Conservation (phyloP, 2,797 vertebrate species). For the Oreochromis grahami region DNA sequence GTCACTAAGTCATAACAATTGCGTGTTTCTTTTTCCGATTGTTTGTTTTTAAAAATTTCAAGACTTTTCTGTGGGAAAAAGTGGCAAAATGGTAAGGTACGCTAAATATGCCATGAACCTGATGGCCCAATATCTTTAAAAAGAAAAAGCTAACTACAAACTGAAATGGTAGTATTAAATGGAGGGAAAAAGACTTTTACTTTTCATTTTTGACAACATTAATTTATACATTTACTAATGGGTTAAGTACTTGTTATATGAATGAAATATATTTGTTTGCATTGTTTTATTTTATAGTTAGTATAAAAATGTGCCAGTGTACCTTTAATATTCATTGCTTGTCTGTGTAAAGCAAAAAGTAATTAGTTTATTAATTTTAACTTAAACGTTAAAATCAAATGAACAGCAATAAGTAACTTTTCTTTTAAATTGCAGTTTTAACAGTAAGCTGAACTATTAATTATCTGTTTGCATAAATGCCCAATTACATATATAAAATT, state of each 20-base stretch:
- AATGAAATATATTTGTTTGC: neutral
- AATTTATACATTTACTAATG: neutral
- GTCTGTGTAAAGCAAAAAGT: neutral
- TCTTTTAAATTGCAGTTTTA: neutral
- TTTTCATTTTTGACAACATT: neutral
- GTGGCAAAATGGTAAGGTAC: rapidly evolving
- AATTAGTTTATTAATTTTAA: neutral
- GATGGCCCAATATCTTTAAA: neutral
- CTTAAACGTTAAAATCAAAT: neutral
- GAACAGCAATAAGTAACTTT: neutral
- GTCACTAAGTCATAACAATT: neutral
- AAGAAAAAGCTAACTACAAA: neutral
- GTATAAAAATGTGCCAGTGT: neutral
- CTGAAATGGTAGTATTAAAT: neutral
- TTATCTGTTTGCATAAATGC: neutral
- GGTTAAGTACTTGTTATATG: neutral
- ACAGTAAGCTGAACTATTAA: neutral
- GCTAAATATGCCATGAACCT: rapidly evolving
- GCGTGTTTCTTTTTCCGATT: neutral
- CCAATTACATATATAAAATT: neutral
- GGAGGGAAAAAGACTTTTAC: neutral
- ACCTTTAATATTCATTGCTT: neutral
- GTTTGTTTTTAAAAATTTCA: neutral
- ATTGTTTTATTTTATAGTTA: neutral
- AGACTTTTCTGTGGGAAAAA: neutral